Conservation (phyloP, 2,797 vertebrate species). For the Diplodus puntazzo region DNA sequence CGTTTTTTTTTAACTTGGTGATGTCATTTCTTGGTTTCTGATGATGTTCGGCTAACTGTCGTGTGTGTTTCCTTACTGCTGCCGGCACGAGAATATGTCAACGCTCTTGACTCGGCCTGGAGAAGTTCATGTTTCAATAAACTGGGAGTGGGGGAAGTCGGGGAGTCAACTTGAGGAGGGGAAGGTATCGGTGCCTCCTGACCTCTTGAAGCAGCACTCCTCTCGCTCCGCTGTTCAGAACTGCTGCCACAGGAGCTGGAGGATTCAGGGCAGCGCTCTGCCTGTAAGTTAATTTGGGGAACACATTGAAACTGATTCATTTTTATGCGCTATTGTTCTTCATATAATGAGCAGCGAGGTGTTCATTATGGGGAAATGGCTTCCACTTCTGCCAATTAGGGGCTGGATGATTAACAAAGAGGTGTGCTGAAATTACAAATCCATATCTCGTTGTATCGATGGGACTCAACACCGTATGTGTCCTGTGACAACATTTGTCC, state of each 20-base stretch:
- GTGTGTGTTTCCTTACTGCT: no score
- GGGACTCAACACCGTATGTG: neutral
- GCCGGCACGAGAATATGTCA: no score
- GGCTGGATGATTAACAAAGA: conserved; percentile 50
- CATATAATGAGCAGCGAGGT: conserved; percentile 46
- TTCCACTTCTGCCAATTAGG: conserved; percentile 57
- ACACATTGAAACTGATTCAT: conserved; percentile 45
- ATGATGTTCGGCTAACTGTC: no score
- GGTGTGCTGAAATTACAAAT: conserved; percentile 52
- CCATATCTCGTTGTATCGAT: conserved; percentile 39
- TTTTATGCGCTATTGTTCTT: conserved; percentile 55
- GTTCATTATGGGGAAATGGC: conserved; percentile 44
- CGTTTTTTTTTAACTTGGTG: no score
- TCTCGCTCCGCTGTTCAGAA: neutral
- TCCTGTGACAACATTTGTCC: conserved; percentile 26
- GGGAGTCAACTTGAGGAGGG: conserved; percentile 30
- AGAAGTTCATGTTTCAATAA: neutral
- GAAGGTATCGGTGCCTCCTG: conserved; percentile 25
- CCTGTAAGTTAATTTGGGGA: conserved; percentile 19
- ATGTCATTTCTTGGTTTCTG: no score
- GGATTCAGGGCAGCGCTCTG: neutral
- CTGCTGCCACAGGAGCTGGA: neutral
- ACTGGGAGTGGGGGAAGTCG: no score
- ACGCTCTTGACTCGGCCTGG: no score
- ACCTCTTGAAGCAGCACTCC: conserved; percentile 9